A percentile compares a stretch with the other conserved stretches of the same genome.
These are phyloP conservation scores for Hyla sarda DNA, from an alignment of 2,113 vertebrate genomes.

Conservation along the genomic window DNA sequence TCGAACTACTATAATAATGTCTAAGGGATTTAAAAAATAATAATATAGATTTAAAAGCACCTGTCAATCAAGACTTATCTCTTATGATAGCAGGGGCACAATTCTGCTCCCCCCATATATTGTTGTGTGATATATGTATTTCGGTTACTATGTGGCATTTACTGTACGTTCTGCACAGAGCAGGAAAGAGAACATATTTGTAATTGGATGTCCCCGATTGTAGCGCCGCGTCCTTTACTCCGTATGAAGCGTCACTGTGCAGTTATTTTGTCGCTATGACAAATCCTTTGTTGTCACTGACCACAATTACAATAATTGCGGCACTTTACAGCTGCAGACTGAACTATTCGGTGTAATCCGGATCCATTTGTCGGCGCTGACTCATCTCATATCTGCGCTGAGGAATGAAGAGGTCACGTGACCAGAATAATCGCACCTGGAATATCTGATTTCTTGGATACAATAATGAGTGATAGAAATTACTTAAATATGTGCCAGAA, in stretches of 20 bases:
- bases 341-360: not conserved
- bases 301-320: conserved; percentile 8
- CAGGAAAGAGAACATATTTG: not conserved
- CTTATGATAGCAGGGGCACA: too few relatives aligned
- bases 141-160: too few relatives aligned
- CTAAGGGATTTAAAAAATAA: too few relatives aligned
- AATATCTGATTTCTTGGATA: not conserved
- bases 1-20: not conserved
- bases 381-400: not conserved
- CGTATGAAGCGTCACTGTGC: not conserved
- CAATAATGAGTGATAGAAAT: not conserved
- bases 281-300: not conserved
- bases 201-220: not conserved
- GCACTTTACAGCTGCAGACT: not conserved
- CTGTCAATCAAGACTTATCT: too few relatives aligned
- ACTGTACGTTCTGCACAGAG: too few relatives aligned
- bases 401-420: not conserved
- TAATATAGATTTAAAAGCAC: too few relatives aligned
- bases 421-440: not conserved
- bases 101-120: too few relatives aligned
- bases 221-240: not conserved
- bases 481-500: too few relatives aligned
- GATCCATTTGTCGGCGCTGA: not conserved
- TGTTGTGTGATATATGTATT: too few relatives aligned
- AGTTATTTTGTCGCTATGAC: not conserved